A percentile compares a stretch with the other conserved stretches of the same genome.
phyloP scores from a whole-genome alignment of 2,797 vertebrate species.

The Scleropages formosus region DNA sequence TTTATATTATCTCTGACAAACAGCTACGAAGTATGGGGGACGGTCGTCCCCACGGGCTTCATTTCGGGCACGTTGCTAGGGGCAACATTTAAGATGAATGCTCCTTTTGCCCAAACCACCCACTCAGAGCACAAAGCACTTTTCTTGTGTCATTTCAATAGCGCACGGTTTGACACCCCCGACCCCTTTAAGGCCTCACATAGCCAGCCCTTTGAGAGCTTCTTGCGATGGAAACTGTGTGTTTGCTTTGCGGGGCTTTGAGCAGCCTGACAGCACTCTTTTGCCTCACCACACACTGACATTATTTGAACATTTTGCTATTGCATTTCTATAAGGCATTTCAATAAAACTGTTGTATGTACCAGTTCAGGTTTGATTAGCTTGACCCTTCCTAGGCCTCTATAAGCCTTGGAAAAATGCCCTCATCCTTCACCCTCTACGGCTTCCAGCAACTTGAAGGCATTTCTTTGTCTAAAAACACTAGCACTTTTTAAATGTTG shows the following conservation, averaged over 20 bases:
- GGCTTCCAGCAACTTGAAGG: no score
- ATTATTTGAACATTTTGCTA: neutral
- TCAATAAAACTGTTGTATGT: no score
- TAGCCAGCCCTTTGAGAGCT: slow-evolving; percentile 7
- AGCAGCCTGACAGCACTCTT: neutral
- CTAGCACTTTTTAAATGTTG: no score
- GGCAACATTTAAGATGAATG: slow-evolving; percentile 42
- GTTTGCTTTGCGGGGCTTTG: neutral
- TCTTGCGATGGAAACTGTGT: neutral
- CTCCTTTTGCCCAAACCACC: slow-evolving; percentile 23
- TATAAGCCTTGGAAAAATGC: no score
- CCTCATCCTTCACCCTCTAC: no score
- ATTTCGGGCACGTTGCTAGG: slow-evolving; percentile 34
- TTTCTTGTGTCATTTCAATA: slow-evolving; percentile 21
- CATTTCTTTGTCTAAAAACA: no score
- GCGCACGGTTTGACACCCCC: neutral
- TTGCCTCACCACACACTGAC: neutral
- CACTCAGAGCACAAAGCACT: slow-evolving; percentile 28
- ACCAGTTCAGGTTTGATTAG: no score
- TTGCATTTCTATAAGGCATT: neutral
- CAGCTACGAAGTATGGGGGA: slow-evolving; percentile 30
- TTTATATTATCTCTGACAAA: slow-evolving; percentile 47
- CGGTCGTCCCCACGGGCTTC: slow-evolving; percentile 17
- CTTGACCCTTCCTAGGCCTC: no score
- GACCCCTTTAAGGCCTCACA: neutral